These are phyloP conservation scores for Epinotia brunnichana DNA, from an alignment of 2,888 invertebrate species.

Conservation along the genomic window DNA sequence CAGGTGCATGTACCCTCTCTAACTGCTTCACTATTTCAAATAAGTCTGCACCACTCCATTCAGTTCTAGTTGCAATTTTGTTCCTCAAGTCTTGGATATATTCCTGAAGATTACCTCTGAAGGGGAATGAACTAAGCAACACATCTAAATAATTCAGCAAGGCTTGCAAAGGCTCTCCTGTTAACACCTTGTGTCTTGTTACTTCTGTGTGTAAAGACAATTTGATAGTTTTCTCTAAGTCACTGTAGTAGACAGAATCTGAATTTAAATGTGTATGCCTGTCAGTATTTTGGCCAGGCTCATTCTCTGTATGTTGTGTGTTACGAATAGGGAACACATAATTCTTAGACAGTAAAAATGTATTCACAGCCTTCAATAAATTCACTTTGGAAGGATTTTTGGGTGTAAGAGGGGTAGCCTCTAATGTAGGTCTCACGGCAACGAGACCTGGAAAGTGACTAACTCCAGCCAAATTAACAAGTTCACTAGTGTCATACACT, in stretches of 20 bases:
- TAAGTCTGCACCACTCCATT: conserved; percentile 85
- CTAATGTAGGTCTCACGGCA: conserved; percentile 71
- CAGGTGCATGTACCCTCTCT: conserved; percentile 82
- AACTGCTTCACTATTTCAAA: conserved; percentile 80
- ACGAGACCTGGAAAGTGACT: conserved; percentile 83
- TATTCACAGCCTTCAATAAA: conserved; percentile 78
- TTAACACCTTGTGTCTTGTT: conserved; percentile 86
- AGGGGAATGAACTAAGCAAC: conserved; percentile 91
- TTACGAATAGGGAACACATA: conserved; percentile 70
- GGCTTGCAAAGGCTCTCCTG: conserved; percentile 88
- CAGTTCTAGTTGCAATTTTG: conserved; percentile 75
- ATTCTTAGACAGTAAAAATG: conserved; percentile 77
- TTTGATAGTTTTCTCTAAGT: conserved; percentile 93
- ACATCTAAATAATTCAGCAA: conserved; percentile 89
- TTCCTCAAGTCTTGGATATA: conserved; percentile 86
- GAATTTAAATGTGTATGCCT: conserved; percentile 52
- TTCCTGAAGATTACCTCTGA: conserved; percentile 86
- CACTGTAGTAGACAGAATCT: conserved; percentile 91
- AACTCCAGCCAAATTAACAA: conserved; percentile 76
- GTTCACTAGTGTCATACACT: conserved; percentile 81
- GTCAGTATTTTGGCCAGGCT: conserved; percentile 46
- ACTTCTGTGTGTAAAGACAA: conserved; percentile 94
- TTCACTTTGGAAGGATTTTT: conserved; percentile 71
- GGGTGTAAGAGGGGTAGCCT: conserved; percentile 69
- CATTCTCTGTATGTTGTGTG: conserved; percentile 56